A percentile compares a stretch with the other conserved stretches of the same genome.
phyloP scores from a whole-genome alignment of 2,113 vertebrate species.

The Eolophus roseicapilla region DNA sequence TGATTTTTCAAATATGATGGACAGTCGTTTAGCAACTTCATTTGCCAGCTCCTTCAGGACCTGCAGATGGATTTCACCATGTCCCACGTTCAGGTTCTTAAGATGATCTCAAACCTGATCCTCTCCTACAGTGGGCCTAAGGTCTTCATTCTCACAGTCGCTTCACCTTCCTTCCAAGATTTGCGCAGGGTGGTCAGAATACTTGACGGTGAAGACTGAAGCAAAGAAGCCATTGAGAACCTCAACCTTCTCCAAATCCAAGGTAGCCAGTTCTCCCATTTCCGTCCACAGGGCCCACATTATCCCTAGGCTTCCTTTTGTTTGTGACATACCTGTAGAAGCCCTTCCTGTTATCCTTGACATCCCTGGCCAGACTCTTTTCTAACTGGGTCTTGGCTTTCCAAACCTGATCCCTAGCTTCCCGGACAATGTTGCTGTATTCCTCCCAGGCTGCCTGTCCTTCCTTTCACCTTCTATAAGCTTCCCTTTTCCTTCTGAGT shows the following conservation, averaged over 20 bases:
- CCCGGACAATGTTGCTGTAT: not conserved
- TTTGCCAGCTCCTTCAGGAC: not conserved
- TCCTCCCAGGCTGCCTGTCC: not conserved
- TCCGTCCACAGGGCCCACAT: not conserved
- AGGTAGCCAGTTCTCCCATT: not conserved
- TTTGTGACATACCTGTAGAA: not conserved
- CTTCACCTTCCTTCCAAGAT: not conserved
- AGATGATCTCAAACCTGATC: not conserved
- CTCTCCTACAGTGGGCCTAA: not conserved
- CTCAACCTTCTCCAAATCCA: not conserved
- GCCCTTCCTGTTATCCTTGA: not conserved
- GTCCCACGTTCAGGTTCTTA: not conserved
- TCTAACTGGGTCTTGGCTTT: not conserved
- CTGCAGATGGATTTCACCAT: no score
- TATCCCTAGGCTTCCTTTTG: not conserved
- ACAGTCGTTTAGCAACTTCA: not conserved
- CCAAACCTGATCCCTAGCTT: not conserved
- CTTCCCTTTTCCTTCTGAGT: not conserved
- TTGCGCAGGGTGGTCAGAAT: no score
- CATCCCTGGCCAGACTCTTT: not conserved
- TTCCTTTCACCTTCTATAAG: not conserved
- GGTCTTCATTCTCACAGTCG: not conserved
- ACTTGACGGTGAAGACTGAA: not conserved
- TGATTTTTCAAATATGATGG: not conserved
- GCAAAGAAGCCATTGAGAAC: not conserved